Percentiles rank a stretch among this genome's conserved stretches.
phyloP scores from a whole-genome alignment of 2,888 invertebrate species.

The Ornithoptera priamus region DNA sequence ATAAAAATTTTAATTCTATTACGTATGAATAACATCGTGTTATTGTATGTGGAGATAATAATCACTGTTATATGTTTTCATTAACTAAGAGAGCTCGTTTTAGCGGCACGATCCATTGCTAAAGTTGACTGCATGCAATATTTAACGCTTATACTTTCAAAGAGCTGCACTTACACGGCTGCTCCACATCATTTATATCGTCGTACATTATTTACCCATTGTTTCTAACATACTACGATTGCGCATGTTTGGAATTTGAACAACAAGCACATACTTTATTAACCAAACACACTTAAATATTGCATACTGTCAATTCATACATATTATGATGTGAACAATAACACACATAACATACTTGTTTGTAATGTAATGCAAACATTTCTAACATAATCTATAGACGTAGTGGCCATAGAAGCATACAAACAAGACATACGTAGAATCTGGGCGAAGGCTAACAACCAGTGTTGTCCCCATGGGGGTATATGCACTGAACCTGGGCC shows the following conservation, averaged over 20 bases:
- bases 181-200: slow-evolving; percentile 56
- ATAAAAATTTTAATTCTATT: not conserved
- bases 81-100: slow-evolving; percentile 65
- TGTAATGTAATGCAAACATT: slow-evolving; percentile 1
- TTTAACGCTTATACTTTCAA: slow-evolving; percentile 72
- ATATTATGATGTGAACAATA: slow-evolving; percentile 31
- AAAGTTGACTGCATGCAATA: slow-evolving; percentile 80
- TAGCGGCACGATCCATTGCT: slow-evolving; percentile 75
- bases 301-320: slow-evolving; percentile 71
- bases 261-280: slow-evolving; percentile 49
- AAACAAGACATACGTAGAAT: not conserved
- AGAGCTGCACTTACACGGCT: slow-evolving; percentile 59
- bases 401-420: slow-evolving; percentile 10
- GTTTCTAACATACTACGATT: slow-evolving; percentile 56
- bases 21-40: not conserved
- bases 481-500: no score
- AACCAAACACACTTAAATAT: slow-evolving; percentile 71
- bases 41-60: slow-evolving; percentile 5
- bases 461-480: no score
- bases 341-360: slow-evolving; percentile 27
- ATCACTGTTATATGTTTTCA: slow-evolving; percentile 58
- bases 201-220: slow-evolving; percentile 55
- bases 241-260: slow-evolving; percentile 58
- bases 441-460: no score
- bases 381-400: slow-evolving; percentile 11